Conservation (phyloP, 2,888 invertebrate species). For the Limenitis camilla region DNA sequence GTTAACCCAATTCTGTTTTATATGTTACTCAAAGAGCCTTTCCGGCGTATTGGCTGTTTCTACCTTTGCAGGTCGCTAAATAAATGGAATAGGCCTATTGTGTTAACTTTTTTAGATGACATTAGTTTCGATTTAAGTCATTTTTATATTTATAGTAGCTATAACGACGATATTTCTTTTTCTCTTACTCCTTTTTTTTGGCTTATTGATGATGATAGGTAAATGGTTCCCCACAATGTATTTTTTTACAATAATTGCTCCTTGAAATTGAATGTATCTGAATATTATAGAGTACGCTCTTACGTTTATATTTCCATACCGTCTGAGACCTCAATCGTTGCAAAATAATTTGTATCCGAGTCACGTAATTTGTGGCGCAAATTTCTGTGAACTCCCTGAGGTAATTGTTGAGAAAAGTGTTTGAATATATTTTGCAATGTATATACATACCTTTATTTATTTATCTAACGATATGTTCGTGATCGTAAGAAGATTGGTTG, state of each 20-base stretch:
- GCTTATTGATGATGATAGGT: too few species aligned
- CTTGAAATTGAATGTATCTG: conserved; percentile 16
- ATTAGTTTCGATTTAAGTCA: conserved; percentile 13
- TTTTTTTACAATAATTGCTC: conserved; percentile 23
- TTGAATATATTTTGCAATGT: conserved; percentile 2
- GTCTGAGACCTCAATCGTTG: conserved; percentile 6
- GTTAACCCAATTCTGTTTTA: conserved; percentile 48
- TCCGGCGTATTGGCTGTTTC: conserved; percentile 20
- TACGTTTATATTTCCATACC: conserved; percentile 5
- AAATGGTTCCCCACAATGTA: conserved; percentile 23
- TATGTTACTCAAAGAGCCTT: conserved; percentile 27
- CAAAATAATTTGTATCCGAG: conserved; percentile 14
- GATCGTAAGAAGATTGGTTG: too few species aligned
- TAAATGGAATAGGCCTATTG: conserved; percentile 24
- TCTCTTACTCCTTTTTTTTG: too few species aligned
- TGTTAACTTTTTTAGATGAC: conserved; percentile 24
- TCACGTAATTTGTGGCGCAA: conserved; percentile 15
- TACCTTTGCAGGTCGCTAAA: conserved; percentile 27
- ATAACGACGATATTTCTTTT: too few species aligned
- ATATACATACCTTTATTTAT: background rate
- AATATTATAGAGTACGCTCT: conserved; percentile 10
- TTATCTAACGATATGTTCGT: too few species aligned
- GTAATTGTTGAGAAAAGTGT: conserved; percentile 11
- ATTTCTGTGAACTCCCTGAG: conserved; percentile 6
- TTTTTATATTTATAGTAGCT: background rate